A percentile compares a stretch with the other conserved stretches of the same genome.
phyloP scores from a whole-genome alignment of 2,797 vertebrate species.

The Chaetophractus vellerosus region DNA sequence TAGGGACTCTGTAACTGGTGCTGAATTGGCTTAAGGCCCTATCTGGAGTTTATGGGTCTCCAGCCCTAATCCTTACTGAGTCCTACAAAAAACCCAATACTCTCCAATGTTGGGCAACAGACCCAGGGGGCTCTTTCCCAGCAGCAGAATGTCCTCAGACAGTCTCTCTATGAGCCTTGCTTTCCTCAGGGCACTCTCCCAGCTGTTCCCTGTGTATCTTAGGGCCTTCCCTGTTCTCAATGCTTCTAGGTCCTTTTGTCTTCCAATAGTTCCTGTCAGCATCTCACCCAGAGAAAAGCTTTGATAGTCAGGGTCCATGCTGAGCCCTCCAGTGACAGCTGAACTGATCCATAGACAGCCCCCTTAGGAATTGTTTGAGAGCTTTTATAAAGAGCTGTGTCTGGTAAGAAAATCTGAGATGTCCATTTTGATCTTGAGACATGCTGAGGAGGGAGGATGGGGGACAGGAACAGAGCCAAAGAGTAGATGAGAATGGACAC shows the following conservation, averaged over 20 bases:
- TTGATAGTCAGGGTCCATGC: background rate
- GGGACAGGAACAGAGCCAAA: background rate
- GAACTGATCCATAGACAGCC: background rate
- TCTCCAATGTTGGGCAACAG: background rate
- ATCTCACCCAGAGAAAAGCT: background rate
- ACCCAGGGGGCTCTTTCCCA: background rate
- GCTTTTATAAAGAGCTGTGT: background rate
- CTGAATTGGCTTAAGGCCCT: background rate
- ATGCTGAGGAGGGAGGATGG: too few relatives aligned
- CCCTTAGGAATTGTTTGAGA: too few relatives aligned
- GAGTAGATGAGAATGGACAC: background rate
- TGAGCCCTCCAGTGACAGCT: background rate
- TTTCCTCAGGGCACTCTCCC: background rate
- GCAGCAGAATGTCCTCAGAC: background rate
- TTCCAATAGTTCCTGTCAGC: background rate
- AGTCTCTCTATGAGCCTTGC: background rate
- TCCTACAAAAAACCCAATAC: background rate
- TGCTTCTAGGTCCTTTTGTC: background rate
- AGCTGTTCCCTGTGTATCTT: background rate
- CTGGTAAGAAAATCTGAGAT: constrained; percentile 3
- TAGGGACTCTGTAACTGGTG: background rate
- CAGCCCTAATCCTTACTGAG: background rate
- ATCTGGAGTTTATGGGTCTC: background rate
- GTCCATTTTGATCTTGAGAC: background rate
- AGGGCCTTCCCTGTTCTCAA: background rate